Base-by-base conservation (phyloP, 2,113 vertebrate genomes). In the Oncorhynchus gorbuscha region DNA sequence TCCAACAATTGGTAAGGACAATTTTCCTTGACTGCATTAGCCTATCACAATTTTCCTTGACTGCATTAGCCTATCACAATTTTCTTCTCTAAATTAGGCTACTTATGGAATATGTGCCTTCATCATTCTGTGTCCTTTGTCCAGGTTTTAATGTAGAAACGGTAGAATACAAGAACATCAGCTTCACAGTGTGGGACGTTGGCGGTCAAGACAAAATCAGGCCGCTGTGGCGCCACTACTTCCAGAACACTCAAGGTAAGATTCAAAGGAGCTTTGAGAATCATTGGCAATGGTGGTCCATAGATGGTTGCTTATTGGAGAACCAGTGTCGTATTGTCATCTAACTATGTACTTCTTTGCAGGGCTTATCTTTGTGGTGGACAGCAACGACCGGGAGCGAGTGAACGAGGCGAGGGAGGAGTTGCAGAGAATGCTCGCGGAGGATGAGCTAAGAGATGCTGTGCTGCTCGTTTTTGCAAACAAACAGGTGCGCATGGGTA, bases 201-300 rank as follows among this genome's bases (percentile, higher is more conserved):
- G 97, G 97, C 71, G 97, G 97, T 90, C 97, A 99, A 92, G 97
- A 99, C 91, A 99, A 99, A 93, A 99, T 99, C 92, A 95, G 97
- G 71, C 97, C 97, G 68, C 94, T 99, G 85, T 99, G 97, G 97
- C 95, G 97, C 87, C 97, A 99, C 88, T 99, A 99, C 90, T 99
- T 98, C 92, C 97, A 99, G 91, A 99, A 99, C 89, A 98, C 97
- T 89, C 97, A 99, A 95, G 97, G 97, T 99, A 83, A 92, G 91
- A 3, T n/a, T 11, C 6, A 62, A 13, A 24, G 20, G 20, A 62
- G 59, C 5, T 22, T 22, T 62, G 59, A 62, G n/a, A 3, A 58
- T 14, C 5, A 16, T 58, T 58, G 16, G 55, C 14, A 58, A 20
- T 14, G 55, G 20, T 18, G 55, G 55, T 18, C 13, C 39, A 45